Percentiles rank a stretch among this genome's conserved stretches.
These are phyloP conservation scores for Pangasius djambal DNA, from an alignment of 2,797 vertebrate genomes.

Conservation along the genomic window DNA sequence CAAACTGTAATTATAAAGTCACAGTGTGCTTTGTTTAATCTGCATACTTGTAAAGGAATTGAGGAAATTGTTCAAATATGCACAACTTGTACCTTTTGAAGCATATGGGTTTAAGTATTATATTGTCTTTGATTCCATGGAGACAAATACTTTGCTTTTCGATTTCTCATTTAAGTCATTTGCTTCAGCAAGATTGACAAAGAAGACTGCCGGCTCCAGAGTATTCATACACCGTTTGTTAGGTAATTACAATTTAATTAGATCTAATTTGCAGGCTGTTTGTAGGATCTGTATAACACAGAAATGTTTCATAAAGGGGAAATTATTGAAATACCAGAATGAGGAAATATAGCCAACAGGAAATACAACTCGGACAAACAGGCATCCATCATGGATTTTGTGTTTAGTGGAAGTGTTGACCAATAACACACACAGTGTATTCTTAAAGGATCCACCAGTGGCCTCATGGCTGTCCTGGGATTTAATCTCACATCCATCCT, in stretches of 20 bases:
- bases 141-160: neutral
- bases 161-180: neutral
- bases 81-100: neutral
- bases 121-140: neutral
- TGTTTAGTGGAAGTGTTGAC: neutral
- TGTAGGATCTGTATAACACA: slow-evolving; percentile 12
- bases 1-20: neutral
- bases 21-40: slow-evolving; percentile 4
- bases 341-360: neutral
- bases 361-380: neutral
- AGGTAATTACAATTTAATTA: slow-evolving; percentile 47
- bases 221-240: slow-evolving; percentile 42
- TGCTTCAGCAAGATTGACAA: neutral
- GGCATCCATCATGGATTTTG: neutral
- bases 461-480: neutral
- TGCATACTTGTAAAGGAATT: neutral
- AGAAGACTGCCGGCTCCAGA: neutral
- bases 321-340: slow-evolving; percentile 22
- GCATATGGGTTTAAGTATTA: neutral
- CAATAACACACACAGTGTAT: neutral
- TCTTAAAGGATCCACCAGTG: neutral
- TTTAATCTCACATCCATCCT: neutral
- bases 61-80: neutral
- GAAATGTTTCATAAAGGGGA: slow-evolving; percentile 16
- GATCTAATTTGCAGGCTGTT: slow-evolving; percentile 24